Evolutionary conservation across 2,888 invertebrate species (phyloP).

Genomic region (Arge pagana): DNA sequence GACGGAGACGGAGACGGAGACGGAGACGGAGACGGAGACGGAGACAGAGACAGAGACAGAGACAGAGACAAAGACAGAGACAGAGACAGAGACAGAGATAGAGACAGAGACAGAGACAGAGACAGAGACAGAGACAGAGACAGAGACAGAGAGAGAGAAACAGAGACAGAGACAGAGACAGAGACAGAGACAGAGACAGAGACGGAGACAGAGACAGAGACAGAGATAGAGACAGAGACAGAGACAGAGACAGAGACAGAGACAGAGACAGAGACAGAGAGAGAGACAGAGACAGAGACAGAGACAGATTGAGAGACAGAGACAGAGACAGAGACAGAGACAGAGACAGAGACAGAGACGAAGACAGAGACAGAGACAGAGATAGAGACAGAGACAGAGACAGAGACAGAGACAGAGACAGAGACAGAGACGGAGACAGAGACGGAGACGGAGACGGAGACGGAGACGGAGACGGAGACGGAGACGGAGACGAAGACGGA

Average conservation of each 20-base stretch:
- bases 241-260: neutral
- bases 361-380: too few relatives aligned
- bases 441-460: neutral
- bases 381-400: too few relatives aligned
- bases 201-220: too few relatives aligned
- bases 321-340: neutral
- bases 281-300: neutral
- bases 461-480: neutral
- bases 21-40: neutral
- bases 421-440: too few relatives aligned
- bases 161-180: neutral
- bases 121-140: constrained; percentile 15
- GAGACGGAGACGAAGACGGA: too few relatives aligned
- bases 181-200: neutral
- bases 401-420: neutral
- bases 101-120: constrained; percentile 18
- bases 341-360: too few relatives aligned
- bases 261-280: neutral
- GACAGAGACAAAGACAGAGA: too few relatives aligned
- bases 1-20: neutral
- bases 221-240: too few relatives aligned
- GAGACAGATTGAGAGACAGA: too few relatives aligned
- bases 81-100: too few relatives aligned
- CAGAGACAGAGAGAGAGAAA: neutral
- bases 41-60: too few relatives aligned